These are phyloP conservation scores for Brenthis hecate DNA, from an alignment of 2,888 invertebrate genomes.

Conservation along the genomic window DNA sequence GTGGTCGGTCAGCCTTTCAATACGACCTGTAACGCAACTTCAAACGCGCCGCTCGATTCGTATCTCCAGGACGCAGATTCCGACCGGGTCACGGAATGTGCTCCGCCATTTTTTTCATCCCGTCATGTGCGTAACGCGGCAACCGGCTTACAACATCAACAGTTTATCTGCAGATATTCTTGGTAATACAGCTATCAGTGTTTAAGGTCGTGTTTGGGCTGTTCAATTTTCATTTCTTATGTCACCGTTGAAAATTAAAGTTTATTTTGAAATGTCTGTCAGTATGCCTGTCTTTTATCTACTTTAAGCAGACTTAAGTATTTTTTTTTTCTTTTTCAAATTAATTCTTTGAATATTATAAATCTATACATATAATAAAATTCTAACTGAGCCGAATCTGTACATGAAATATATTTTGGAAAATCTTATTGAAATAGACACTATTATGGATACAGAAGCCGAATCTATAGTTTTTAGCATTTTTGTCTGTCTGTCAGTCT, in stretches of 20 bases:
- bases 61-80: constrained; percentile 46
- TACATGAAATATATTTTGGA: no score
- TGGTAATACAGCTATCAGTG: constrained; percentile 7
- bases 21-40: constrained; percentile 34
- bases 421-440: no score
- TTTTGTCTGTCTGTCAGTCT: no score
- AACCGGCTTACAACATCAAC: constrained; percentile 33
- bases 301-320: no score
- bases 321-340: not conserved
- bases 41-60: constrained; percentile 49
- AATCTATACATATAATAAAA: no score
- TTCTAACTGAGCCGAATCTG: no score
- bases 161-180: constrained; percentile 23
- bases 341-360: not conserved
- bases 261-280: no score
- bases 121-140: constrained; percentile 38
- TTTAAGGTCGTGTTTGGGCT: constrained; percentile 8
- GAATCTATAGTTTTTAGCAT: no score
- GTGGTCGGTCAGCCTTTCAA: constrained; percentile 13
- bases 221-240: not conserved
- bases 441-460: no score
- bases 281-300: no score
- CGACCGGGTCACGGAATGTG: constrained; percentile 43
- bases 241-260: not conserved
- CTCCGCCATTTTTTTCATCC: constrained; percentile 36